These are phyloP conservation scores for Agrotis clavis DNA, from an alignment of 2,888 invertebrate species.

Conservation along the genomic window DNA sequence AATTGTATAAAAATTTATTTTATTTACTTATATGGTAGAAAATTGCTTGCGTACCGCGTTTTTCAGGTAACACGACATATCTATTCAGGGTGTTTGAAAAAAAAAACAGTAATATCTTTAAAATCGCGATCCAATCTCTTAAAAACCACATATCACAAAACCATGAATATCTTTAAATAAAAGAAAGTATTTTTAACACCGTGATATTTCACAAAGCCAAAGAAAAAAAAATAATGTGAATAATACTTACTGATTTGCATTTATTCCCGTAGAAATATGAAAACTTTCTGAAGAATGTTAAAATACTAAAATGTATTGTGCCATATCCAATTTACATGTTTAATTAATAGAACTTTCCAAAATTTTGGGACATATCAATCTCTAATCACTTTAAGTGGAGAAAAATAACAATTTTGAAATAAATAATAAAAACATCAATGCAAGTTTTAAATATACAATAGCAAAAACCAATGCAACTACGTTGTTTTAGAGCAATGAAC, in stretches of 20 bases:
- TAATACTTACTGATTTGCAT: constrained; percentile 80
- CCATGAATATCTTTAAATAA: constrained; percentile 75
- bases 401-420: constrained; percentile 21
- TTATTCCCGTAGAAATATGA: constrained; percentile 79
- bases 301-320: constrained; percentile 65
- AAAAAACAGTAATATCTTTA: constrained; percentile 71
- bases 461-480: constrained; percentile 63
- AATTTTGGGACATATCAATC: constrained; percentile 61
- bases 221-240: constrained; percentile 83
- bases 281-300: constrained; percentile 67
- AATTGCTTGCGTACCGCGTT: constrained; percentile 86
- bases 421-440: constrained; percentile 45
- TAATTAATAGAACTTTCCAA: constrained; percentile 40
- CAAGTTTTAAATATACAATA: constrained; percentile 59
- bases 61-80: constrained; percentile 84
- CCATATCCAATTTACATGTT: constrained; percentile 68
- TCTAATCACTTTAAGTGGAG: constrained; percentile 62
- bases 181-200: constrained; percentile 85
- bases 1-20: constrained; percentile 88
- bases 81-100: constrained; percentile 83
- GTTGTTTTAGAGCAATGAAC: constrained; percentile 65
- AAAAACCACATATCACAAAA: constrained; percentile 86
- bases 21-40: constrained; percentile 89
- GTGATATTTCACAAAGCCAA: constrained; percentile 91
- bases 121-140: constrained; percentile 66